A percentile compares a stretch with the other conserved stretches of the same genome.
Evolutionary conservation across 2,797 vertebrate genomes (phyloP).

Genomic region (Antrozous pallidus): DNA sequence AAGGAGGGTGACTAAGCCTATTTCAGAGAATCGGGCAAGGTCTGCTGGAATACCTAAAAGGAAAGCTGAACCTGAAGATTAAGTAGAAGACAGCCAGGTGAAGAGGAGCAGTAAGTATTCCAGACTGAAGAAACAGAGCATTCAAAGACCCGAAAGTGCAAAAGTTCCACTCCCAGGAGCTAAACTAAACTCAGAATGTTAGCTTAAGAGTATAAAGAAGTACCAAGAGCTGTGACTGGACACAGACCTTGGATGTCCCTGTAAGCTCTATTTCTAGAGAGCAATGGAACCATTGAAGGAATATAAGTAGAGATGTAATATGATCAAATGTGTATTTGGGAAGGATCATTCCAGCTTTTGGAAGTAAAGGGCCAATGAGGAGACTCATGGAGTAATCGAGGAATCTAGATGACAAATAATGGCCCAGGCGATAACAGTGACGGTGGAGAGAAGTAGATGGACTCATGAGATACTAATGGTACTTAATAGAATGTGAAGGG

Average conservation of each 20-base stretch:
- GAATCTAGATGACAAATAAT: neutral
- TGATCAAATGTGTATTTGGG: neutral
- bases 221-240: neutral
- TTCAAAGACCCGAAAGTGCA: neutral
- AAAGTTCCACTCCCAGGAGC: neutral
- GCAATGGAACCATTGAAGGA: neutral
- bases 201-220: neutral
- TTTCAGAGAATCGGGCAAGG: neutral
- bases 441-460: neutral
- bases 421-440: neutral
- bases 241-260: neutral
- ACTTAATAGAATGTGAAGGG: neutral
- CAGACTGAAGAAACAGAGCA: neutral
- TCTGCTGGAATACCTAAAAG: neutral
- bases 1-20: neutral
- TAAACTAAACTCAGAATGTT: neutral
- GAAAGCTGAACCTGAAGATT: neutral
- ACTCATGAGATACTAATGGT: neutral
- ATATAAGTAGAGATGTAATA: neutral
- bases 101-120: neutral
- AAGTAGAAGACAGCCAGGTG: neutral
- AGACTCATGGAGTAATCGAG: neutral
- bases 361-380: neutral
- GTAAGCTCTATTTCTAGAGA: neutral
- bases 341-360: neutral